These are phyloP conservation scores for Hydrolagus affinis DNA, from an alignment of 2,113 vertebrate species.

Conservation along the genomic window DNA sequence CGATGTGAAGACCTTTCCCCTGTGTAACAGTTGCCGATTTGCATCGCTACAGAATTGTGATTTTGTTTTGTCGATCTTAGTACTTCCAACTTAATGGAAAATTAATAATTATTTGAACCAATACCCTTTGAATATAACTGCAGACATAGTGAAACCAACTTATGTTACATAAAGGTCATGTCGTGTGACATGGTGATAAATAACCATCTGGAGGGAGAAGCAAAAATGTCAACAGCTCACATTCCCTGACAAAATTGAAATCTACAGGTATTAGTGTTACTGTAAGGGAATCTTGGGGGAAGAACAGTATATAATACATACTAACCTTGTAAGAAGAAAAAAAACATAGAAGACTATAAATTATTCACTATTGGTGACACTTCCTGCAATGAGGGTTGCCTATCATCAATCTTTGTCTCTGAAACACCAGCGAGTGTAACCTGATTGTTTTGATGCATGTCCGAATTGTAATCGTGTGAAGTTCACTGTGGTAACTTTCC, in stretches of 20 bases:
- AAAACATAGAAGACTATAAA: conserved; percentile 69
- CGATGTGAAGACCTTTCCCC: too few relatives aligned
- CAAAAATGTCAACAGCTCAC: not conserved
- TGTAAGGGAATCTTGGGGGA: conserved; percentile 44
- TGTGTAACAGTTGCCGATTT: too few relatives aligned
- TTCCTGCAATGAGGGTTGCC: conserved; percentile 57
- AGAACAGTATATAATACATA: conserved; percentile 67
- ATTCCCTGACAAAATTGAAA: conserved; percentile 24
- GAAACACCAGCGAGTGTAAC: conserved; percentile 44
- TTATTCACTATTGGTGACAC: conserved; percentile 71
- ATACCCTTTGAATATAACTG: not conserved
- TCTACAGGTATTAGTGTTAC: conserved; percentile 38
- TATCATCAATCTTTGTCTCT: conserved; percentile 59
- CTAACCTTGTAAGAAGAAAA: conserved; percentile 76
- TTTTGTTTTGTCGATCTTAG: too few relatives aligned
- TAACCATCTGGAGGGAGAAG: not conserved
- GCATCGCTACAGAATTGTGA: too few relatives aligned
- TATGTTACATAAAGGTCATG: conserved; percentile 1
- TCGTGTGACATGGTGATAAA: conserved; percentile 13
- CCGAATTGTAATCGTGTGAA: not conserved
- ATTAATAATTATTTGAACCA: too few relatives aligned
- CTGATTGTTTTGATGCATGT: conserved; percentile 40
- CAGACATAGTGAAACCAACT: not conserved
- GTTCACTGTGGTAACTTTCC: not conserved
- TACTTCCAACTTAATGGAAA: too few relatives aligned